These are phyloP conservation scores for Apeltes quadracus DNA, from an alignment of 2,113 vertebrate species.

Conservation along the genomic window DNA sequence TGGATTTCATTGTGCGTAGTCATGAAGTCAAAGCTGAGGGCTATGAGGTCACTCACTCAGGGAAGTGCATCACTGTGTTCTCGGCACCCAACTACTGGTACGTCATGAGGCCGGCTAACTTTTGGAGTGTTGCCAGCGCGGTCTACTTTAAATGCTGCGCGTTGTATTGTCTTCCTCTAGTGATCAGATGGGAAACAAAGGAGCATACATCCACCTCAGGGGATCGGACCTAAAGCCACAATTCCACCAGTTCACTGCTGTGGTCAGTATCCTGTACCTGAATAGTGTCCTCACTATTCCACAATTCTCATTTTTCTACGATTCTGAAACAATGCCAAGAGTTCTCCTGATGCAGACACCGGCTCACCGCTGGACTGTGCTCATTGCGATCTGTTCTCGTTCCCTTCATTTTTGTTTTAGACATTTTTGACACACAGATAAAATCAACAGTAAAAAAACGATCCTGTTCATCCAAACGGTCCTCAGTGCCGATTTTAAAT, in stretches of 20 bases:
- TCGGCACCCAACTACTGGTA: slow-evolving; percentile 98
- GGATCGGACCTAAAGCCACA: slow-evolving; percentile 92
- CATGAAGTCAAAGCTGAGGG: slow-evolving; percentile 95
- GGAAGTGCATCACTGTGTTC: slow-evolving; percentile 95
- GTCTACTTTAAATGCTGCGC: background rate
- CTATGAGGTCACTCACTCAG: slow-evolving; percentile 93
- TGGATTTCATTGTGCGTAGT: slow-evolving; percentile 93
- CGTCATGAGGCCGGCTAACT: background rate
- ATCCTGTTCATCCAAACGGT: too few species aligned
- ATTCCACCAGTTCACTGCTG: slow-evolving; percentile 97
- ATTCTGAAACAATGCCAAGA: too few species aligned
- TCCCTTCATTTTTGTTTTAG: too few species aligned
- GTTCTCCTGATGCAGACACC: too few species aligned
- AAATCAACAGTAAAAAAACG: background rate
- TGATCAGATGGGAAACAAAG: slow-evolving; percentile 98
- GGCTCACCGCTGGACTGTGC: too few species aligned
- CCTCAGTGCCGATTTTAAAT: too few species aligned
- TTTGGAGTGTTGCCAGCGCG: too few species aligned
- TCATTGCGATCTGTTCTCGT: too few species aligned
- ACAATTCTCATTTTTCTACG: too few species aligned
- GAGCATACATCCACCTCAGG: slow-evolving; percentile 94
- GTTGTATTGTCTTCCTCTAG: slow-evolving; percentile 60
- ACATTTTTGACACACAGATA: too few species aligned
- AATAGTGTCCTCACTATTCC: background rate
- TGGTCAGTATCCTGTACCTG: slow-evolving; percentile 83